Base-by-base conservation (phyloP, 2,888 invertebrate species). In the Acleris cristana region DNA sequence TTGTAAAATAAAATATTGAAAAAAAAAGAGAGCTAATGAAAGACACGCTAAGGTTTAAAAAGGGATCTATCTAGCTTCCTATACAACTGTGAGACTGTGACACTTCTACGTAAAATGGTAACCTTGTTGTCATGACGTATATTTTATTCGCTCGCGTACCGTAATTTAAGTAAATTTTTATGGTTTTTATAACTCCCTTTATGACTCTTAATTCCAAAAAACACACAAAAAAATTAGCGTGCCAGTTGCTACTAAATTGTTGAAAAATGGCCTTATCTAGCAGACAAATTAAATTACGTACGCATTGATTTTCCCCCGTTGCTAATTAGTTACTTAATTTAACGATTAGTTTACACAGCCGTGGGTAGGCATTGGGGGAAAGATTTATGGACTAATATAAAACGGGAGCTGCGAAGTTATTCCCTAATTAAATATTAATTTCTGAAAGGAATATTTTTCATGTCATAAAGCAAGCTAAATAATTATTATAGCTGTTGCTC, bases 241-340 rank as follows among this genome's bases (percentile, higher is more conserved):
- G 54, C 45, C 21, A 16, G 21, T 18, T n/a, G 16, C 23, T 56
- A 52, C 48, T 54, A 48, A 64, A 52, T 45, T 53, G 67, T 48
- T 48, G 53, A 51, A 65, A 64, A 68, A 57, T 62, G 21, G 45
- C 53, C 62, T 57, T 40, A 40, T 80, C 82, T 83, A 79, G 78
- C 80, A 73, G 77, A 79, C 79, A 83, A 89, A 89, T 90, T 87
- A 84, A 89, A 88, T 89, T 87, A 85, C 81, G 81, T 83, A 82
- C 85, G 86, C 86, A 89, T 89, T 89, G 88, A 88, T 88, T 89
- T 87, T 83, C 82, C 85, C 77, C 78, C 79, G 76, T 78, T 78
- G 76, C 77, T 67, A 63, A 81, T 82, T 88, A 87, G 88, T 90
- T 88, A 88, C 82, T 85, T 88, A 87, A 89, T 89, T 88, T 84